Base-by-base conservation (phyloP, 1,140 invertebrate genomes). In the Papilio glaucus region DNA sequence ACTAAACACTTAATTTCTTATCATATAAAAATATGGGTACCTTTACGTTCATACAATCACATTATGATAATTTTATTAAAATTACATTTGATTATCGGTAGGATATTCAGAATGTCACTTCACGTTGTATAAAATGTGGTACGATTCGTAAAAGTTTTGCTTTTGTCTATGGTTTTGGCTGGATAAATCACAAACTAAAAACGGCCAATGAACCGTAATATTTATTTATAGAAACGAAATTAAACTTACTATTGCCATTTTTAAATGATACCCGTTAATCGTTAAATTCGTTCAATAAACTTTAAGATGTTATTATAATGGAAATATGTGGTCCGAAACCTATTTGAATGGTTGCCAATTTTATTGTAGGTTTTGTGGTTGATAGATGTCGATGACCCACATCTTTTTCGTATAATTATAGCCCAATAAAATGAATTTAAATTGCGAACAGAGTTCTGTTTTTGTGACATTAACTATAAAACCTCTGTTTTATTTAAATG, bases 291-390 rank as follows among this genome's bases (percentile, higher is more conserved):
- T 69, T 69, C 13, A 69, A 53, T 69, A 53, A 53, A 69, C 15
- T 69, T 49, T 38, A 8, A 45, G 8, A 49, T 26, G 24, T 69
- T 53, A 53, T 45, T 53, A 45, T 53, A 53, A 53, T 38, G 24
- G 45, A 53, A 29, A 53, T 69, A 49, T 53, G 29, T 69, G 45
- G 15, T 45, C 8, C n/a, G 33, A 49, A 53, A 53, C 26, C 67
- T 53, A 69, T 69, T 69, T 69, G 67, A 69, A 69, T 69, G 29
- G 24, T 4, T 69, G 67, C 67, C 67, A 69, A 69, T 68, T 68
- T 68, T 42, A 68, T 65, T 37, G 37, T 41, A 39, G 33, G 18
- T 41, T 39, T 39, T 38, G 37, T 39, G 37, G 29, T 65, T 21
- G 62, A 62, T 37, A 62, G 60, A 39, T 65, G 62, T 41, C 62